These are phyloP conservation scores for Paraplagusia blochii DNA, from an alignment of 2,113 vertebrate species.

Conservation along the genomic window DNA sequence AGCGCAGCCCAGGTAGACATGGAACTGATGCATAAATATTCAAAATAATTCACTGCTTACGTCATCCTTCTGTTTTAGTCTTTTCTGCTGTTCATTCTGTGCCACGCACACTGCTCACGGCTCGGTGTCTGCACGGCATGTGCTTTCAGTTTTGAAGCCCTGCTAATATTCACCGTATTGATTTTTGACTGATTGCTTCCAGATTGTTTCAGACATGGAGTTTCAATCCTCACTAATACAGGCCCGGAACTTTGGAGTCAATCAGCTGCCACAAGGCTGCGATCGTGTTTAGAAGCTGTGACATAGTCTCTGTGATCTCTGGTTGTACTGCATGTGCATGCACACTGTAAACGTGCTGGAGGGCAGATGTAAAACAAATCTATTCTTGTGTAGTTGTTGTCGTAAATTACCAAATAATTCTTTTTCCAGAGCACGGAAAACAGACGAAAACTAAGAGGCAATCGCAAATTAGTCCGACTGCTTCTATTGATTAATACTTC, in stretches of 20 bases:
- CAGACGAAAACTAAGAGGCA: background rate
- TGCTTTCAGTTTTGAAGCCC: constrained; percentile 56
- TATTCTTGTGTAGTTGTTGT: background rate
- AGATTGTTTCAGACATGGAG: constrained; percentile 43
- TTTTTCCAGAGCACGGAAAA: constrained; percentile 10
- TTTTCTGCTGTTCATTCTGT: constrained; percentile 7
- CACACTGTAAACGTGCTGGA: constrained; percentile 8
- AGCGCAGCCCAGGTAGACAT: constrained; percentile 16
- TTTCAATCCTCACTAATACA: constrained; percentile 27
- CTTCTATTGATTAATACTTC: constrained; percentile 23
- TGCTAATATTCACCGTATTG: constrained; percentile 41
- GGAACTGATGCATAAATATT: constrained; percentile 30
- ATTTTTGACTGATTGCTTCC: constrained; percentile 62
- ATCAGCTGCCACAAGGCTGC: constrained; percentile 16
- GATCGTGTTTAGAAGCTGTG: constrained; percentile 16
- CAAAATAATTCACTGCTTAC: background rate
- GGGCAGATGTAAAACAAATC: constrained; percentile 10
- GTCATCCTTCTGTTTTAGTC: background rate
- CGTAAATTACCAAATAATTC: background rate
- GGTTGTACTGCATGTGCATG: constrained; percentile 4
- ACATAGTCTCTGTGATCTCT: constrained; percentile 2
- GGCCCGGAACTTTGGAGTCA: constrained; percentile 22
- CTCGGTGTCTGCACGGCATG: constrained; percentile 40
- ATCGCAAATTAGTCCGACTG: background rate
- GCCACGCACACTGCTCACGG: constrained; percentile 17